Evolutionary conservation across 2,888 invertebrate species (phyloP), one percentile per base, ranked within the genome.

Genomic region (Hofmannophila pseudospretella): DNA sequence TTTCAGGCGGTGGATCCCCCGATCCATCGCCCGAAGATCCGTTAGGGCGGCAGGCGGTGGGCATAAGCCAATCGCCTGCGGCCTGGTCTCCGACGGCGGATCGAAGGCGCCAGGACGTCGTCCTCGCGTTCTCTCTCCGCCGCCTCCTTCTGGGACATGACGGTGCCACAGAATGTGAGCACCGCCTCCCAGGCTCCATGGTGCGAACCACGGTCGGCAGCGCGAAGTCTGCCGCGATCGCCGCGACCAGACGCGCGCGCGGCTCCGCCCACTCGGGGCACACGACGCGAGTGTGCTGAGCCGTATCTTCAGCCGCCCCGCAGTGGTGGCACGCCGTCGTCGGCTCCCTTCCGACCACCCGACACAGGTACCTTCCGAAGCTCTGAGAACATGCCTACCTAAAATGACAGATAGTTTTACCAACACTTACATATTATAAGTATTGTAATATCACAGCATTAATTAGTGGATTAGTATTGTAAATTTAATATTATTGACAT

Each of bases 271-370:
- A 34, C 5, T 13, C 34, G 10, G 28, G 5, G 8, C 28, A 27
- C 28, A 28, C 28, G 3, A 7, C 9, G 10, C 14, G 16, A 3
- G 34, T 34, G 19, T 34, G 34, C 4, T 19, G 34, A 7, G 34
- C 34, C 20, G 34, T 34, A 25, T 34, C 33, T 22, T 33, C 33
- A 7, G 11, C 33, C 4, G 10, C 3, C n/a, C 26, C 26, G 22
- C 33, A 33, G 14, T 25, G 8, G 33, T 33, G 33, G 25, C 33
- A 26, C 26, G 25, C 26, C 8, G 25, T 14, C 8, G 26, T 14
- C n/a, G 33, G 33, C 33, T 33, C 26, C 7, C 11, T 22, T 4
- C 23, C 11, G 7, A 14, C 16, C 19, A 26, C 26, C 11, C 11
- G 9, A 10, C 10, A 26, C 26, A 26, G 26, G 8, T 26, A 26